Base-by-base conservation (phyloP, 2,113 vertebrate species). In the Talpa occidentalis region DNA sequence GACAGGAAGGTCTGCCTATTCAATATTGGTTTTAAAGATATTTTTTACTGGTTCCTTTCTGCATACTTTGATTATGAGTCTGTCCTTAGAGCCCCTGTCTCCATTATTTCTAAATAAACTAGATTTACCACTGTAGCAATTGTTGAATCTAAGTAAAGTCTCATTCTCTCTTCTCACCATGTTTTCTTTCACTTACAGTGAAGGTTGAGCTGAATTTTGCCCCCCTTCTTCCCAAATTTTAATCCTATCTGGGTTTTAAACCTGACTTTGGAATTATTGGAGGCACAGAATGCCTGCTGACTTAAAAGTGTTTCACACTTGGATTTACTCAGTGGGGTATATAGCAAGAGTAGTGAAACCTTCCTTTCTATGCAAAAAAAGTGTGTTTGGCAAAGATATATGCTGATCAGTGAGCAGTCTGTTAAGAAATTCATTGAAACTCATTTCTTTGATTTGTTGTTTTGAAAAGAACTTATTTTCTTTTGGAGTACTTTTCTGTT, bases 241-340 rank as follows among this genome's bases (percentile, higher is more conserved):
- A 96, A 97, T 97, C 95, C 87, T 85, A 47, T 95, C 66, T 88
- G 66, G 74, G n/a, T 91, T 95, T 70, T 96, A 95, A 94, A 44
- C 5, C 85, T 94, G 79, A 37, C 54, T 93, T 91, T 76, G 93
- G 89, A 95, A 90, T 89, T 95, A 80, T 95, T 73, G 87, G 66
- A 96, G 95, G 89, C 37, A 87, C 91, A 97, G 79, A 94, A 96
- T 77, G 66, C 91, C 80, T 78, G 80, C 76, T 89, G 67, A 96
- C 88, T 95, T 97, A 89, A 97, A 97, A 97, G 2, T 19, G 16
- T 73, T 95, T 90, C 66, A 69, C 54, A 77, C 73, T 96, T 79
- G 56, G 82, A 72, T 94, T 88, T 94, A 78, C 82, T 76, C 40
- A 6, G 77, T 85, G 12, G 44, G 64, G 14, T 72, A 80, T 22